phyloP scores from a whole-genome alignment of 1,140 invertebrate species.

The Aethina tumida region DNA sequence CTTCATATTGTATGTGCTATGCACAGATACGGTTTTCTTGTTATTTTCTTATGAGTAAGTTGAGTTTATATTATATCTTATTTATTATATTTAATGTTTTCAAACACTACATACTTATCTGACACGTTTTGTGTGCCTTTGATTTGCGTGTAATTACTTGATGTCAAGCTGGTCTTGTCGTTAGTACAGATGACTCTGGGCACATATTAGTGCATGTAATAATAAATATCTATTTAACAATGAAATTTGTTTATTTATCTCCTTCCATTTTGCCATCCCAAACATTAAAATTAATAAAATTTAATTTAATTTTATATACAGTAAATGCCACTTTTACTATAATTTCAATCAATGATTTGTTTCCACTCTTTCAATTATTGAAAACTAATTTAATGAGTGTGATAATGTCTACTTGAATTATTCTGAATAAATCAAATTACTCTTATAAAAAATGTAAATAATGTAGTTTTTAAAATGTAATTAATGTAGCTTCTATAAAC shows the following conservation, averaged over 20 bases:
- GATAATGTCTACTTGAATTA: constrained; percentile 3
- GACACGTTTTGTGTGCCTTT: constrained; percentile 22
- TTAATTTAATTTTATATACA: no score
- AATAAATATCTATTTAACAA: no score
- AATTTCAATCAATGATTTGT: constrained; percentile 51
- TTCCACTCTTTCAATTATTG: constrained; percentile 42
- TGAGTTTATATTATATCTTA: no score
- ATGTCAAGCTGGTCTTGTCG: constrained; percentile 34
- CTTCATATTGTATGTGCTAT: constrained; percentile 23
- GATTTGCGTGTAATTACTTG: constrained; percentile 25
- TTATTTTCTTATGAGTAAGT: no score
- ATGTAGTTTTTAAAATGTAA: no score
- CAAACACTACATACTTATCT: no score
- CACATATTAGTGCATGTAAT: constrained; percentile 23
- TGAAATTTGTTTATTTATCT: no score
- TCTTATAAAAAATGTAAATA: no score
- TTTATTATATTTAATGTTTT: no score
- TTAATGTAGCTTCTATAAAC: no score
- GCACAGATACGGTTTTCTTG: constrained; percentile 21
- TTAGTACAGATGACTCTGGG: constrained; percentile 26
- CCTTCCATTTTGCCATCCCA: no score
- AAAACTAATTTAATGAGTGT: neutral
- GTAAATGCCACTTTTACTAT: constrained; percentile 53
- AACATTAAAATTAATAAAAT: no score
- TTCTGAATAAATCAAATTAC: neutral